Base-by-base conservation (phyloP, 2,113 vertebrate species). In the Phalacrocorax aristotelis region DNA sequence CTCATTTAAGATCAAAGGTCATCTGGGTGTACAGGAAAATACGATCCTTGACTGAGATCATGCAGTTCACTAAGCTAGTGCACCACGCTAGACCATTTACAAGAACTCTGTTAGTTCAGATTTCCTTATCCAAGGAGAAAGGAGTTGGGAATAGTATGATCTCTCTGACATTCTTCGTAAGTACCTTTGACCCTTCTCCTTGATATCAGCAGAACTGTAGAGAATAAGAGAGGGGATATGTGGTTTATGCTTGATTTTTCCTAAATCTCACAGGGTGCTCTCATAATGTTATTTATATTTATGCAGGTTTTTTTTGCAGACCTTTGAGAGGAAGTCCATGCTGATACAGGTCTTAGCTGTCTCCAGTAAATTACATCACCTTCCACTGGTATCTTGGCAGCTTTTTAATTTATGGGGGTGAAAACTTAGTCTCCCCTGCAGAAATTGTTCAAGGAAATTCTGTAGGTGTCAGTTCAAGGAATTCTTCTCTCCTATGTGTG, bases 391-490 rank as follows among this genome's bases (percentile, higher is more conserved):
- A 86, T 62, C 82, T 89, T 86, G 66, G 57, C 74, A 97, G 48
- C 65, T 71, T 89, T 84, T 85, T 58, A 34, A 85, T 91, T 81
- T 85, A 74, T 34, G 69, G 58, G 65, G 61, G 66, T 92, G 55
- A 79, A 94, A 88, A 78, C 20, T 61, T 32, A 52, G 60, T 75
- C 19, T 87, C 76, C 95, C 21, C 42, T 87, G 38, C 60, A 93
- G 52, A 91, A 91, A n/a, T 46, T 78, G 66, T 91, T 83, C 71
- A 80, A 80, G 57, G 62, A 84, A 94, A 89, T 90, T 85, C 66
- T 93, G 93, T 89, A 85, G 94, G 94, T 85, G 94, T 88, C 62
- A 95, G 74, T 82, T 97, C 88, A 94, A 93, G 93, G 71, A 91
- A 94, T 88, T 91, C 44, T 95, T 92, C 57, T 92, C 81, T 82